Evolutionary conservation across 2,888 invertebrate genomes (phyloP).

Genomic region (Calameuta idolon): DNA sequence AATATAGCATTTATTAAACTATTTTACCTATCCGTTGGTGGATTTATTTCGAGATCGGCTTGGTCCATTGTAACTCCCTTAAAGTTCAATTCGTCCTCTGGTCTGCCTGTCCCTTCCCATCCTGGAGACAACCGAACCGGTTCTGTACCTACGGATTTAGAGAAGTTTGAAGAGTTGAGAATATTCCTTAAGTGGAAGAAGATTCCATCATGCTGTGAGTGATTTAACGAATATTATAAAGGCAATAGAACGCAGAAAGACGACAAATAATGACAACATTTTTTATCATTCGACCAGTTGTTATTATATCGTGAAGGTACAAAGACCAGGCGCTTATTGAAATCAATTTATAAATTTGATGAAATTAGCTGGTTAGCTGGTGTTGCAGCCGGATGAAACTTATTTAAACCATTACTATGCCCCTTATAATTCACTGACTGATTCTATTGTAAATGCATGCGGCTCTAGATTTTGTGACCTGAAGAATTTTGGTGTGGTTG

Average conservation of each 20-base stretch:
- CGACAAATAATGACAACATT: neutral
- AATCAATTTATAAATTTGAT: constrained; percentile 36
- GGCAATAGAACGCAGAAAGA: neutral
- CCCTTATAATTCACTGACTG: neutral
- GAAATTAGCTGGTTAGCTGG: constrained; percentile 11
- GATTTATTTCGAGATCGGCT: constrained; percentile 78
- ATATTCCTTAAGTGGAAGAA: neutral
- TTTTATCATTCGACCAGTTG: neutral
- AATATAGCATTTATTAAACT: neutral
- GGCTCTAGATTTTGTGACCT: neutral
- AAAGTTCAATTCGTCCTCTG: constrained; percentile 87
- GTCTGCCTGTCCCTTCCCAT: constrained; percentile 87
- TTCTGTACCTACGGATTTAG: constrained; percentile 69
- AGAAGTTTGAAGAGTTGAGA: neutral
- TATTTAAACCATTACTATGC: neutral
- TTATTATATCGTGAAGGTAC: neutral
- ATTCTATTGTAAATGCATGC: neutral
- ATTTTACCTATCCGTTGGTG: constrained; percentile 78
- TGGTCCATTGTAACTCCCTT: constrained; percentile 79
- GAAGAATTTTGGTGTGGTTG: neutral
- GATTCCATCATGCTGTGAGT: neutral
- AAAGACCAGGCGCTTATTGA: constrained; percentile 29
- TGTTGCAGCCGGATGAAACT: constrained; percentile 1
- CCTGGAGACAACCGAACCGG: constrained; percentile 88
- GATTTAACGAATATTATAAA: neutral